Conservation (phyloP, 2,888 invertebrate species). For the Fissipunctia ypsillon region DNA sequence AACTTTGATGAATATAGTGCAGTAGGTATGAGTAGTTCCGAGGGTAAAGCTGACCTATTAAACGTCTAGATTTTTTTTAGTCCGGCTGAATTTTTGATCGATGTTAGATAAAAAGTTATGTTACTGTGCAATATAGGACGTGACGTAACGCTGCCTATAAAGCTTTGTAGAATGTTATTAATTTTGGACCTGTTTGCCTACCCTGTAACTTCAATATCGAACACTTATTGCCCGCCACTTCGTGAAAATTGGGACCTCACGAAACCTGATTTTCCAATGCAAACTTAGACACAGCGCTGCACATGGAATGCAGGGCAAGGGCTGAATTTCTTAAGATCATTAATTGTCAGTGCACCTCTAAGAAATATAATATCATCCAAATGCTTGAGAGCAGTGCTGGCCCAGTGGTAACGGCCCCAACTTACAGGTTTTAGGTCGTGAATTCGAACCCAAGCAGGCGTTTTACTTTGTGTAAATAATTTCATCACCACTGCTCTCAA, state of each 20-base stretch:
- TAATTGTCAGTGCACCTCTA: no score
- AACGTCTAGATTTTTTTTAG: conserved; percentile 21
- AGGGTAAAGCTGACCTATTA: conserved; percentile 39
- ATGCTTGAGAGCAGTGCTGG: no score
- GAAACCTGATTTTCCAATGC: not conserved
- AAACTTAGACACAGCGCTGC: not conserved
- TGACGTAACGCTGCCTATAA: not conserved
- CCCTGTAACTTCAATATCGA: not conserved
- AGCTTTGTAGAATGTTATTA: not conserved
- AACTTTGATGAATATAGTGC: conserved; percentile 78
- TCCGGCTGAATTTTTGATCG: conserved; percentile 1
- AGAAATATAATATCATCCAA: not conserved
- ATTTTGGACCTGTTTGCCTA: not conserved
- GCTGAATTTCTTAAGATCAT: not conserved
- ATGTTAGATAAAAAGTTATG: conserved; percentile 1
- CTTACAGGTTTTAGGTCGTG: no score
- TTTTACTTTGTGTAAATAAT: no score
- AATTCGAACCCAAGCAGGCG: no score
- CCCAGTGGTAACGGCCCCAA: no score
- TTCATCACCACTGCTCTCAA: no score
- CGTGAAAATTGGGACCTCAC: not conserved
- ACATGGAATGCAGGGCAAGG: no score
- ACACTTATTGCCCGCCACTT: not conserved
- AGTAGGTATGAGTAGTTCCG: conserved; percentile 60
- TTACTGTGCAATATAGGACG: no score